Evolutionary conservation across 2,797 vertebrate species (phyloP).

Genomic region (Huso huso): DNA sequence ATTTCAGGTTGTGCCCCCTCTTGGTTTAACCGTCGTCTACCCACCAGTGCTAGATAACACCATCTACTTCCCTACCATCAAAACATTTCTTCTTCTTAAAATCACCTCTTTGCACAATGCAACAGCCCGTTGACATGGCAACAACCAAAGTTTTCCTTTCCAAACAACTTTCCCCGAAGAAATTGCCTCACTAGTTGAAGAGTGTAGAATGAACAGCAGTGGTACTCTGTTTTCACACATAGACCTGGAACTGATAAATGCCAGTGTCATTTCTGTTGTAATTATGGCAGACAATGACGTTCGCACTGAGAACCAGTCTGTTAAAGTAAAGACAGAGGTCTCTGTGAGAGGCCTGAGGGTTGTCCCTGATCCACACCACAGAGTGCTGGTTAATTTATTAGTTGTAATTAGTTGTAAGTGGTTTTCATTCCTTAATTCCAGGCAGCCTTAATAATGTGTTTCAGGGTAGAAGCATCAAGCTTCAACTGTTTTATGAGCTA

Average conservation of each 20-base stretch:
- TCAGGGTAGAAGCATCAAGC: too few relatives aligned
- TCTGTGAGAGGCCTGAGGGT: slow-evolving; percentile 72
- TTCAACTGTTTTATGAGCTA: too few relatives aligned
- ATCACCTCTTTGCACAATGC: slow-evolving; percentile 60
- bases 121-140: slow-evolving; percentile 35
- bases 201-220: slow-evolving; percentile 48
- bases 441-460: too few relatives aligned
- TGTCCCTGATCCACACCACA: slow-evolving; percentile 69
- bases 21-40: slow-evolving; percentile 65
- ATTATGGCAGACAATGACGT: slow-evolving; percentile 55
- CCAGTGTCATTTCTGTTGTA: slow-evolving; percentile 36
- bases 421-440: too few relatives aligned
- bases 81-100: slow-evolving; percentile 63
- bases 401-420: slow-evolving; percentile 66
- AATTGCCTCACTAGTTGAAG: slow-evolving; percentile 18
- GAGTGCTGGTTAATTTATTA: slow-evolving; percentile 77
- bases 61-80: slow-evolving; percentile 68
- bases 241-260: slow-evolving; percentile 43
- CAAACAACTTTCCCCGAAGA: slow-evolving; percentile 52
- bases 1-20: slow-evolving; percentile 58
- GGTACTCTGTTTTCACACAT: slow-evolving; percentile 68
- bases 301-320: slow-evolving; percentile 61
- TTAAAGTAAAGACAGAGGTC: slow-evolving; percentile 69
- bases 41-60: slow-evolving; percentile 55
- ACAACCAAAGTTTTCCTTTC: slow-evolving; percentile 57